Evolutionary conservation across 2,888 invertebrate species (phyloP).

Genomic region (Xylophagus ater): DNA sequence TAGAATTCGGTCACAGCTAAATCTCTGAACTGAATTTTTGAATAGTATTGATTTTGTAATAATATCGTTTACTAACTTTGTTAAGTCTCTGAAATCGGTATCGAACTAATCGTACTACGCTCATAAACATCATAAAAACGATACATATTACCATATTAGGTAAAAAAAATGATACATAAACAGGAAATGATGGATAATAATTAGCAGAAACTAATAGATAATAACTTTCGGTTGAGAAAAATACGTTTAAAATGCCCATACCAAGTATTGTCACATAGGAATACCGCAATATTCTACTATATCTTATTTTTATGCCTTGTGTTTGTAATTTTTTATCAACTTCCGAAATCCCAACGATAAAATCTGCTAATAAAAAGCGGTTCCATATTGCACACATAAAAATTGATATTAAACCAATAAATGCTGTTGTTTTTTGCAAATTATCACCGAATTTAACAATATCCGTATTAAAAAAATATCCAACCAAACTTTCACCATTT

Average conservation of each 20-base stretch:
- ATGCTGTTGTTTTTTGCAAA: slow-evolving; percentile 27
- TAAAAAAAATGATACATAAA: slow-evolving; percentile 24
- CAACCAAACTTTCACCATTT: slow-evolving; percentile 21
- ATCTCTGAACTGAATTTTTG: slow-evolving; percentile 1
- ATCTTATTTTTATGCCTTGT: slow-evolving; percentile 31
- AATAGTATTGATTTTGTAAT: neutral
- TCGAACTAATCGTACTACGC: slow-evolving; percentile 25
- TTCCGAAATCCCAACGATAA: slow-evolving; percentile 28
- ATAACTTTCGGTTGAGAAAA: slow-evolving; percentile 31
- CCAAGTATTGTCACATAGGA: slow-evolving; percentile 27
- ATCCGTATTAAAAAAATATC: slow-evolving; percentile 23
- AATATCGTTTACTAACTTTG: neutral
- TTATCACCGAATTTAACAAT: slow-evolving; percentile 25
- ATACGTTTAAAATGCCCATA: slow-evolving; percentile 27
- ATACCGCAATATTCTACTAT: slow-evolving; percentile 29
- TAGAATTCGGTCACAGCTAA: neutral
- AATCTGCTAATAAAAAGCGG: slow-evolving; percentile 24
- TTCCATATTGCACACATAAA: slow-evolving; percentile 29
- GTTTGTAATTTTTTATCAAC: slow-evolving; percentile 31
- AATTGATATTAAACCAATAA: slow-evolving; percentile 22
- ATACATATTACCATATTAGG: slow-evolving; percentile 27
- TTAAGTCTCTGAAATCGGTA: neutral
- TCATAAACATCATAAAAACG: slow-evolving; percentile 22
- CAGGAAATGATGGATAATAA: slow-evolving; percentile 18
- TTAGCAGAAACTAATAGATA: slow-evolving; percentile 27